Percentiles rank a stretch among this genome's conserved stretches.
phyloP scores from a whole-genome alignment of 2,797 vertebrate genomes.

The Leptoclinus maculatus region DNA sequence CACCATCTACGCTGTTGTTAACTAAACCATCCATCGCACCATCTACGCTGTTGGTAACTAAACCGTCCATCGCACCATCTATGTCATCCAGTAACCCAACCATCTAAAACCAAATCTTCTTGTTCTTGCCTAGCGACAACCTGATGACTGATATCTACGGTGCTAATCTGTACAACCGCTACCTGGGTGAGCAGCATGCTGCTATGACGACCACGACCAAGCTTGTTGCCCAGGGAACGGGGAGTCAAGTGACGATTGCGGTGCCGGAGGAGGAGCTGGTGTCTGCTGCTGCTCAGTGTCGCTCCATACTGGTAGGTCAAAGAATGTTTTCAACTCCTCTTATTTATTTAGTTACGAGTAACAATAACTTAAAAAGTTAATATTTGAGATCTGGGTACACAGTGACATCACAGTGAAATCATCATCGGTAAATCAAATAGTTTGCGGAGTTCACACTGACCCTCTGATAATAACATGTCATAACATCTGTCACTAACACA shows the following conservation, averaged over 20 bases:
- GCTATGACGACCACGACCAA: constrained; percentile 42
- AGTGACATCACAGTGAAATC: background rate
- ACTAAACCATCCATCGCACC: background rate
- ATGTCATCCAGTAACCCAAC: background rate
- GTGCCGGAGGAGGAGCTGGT: constrained; percentile 67
- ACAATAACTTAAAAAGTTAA: background rate
- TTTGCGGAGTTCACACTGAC: background rate
- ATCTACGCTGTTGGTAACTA: too few relatives aligned
- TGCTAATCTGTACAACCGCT: constrained; percentile 92
- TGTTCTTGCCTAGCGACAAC: constrained; percentile 86
- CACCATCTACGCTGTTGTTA: background rate
- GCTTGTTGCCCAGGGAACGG: constrained; percentile 66
- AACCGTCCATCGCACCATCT: fast-evolving
- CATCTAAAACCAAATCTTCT: background rate
- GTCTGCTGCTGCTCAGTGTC: constrained; percentile 80
- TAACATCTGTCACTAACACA: background rate
- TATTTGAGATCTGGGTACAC: background rate
- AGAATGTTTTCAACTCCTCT: background rate
- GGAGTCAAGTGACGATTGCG: constrained; percentile 28
- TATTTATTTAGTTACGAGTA: background rate
- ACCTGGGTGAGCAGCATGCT: constrained; percentile 81
- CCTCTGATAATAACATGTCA: background rate
- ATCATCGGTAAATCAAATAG: background rate
- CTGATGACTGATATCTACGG: constrained; percentile 93
- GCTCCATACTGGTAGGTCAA: constrained; percentile 67